phyloP scores from a whole-genome alignment of 2,888 invertebrate species.

The Amblyjoppa fuscipennis region DNA sequence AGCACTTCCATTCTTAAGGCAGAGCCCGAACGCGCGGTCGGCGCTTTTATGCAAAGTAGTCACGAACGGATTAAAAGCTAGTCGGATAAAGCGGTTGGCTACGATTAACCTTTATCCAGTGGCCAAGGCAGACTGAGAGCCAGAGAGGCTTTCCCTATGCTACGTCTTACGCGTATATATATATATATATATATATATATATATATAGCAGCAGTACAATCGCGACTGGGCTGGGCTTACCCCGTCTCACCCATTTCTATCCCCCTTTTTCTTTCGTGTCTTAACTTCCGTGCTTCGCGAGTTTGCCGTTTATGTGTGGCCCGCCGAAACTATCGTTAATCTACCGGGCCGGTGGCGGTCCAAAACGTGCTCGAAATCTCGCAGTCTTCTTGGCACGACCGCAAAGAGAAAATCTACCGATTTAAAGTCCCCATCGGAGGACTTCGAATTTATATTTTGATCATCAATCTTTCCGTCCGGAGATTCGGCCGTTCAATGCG shows the following conservation, averaged over 20 bases:
- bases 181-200: background rate
- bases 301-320: conserved; percentile 41
- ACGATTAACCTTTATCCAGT: conserved; percentile 75
- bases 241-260: background rate
- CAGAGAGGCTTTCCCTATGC: conserved; percentile 40
- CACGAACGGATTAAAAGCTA: conserved; percentile 80
- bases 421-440: background rate
- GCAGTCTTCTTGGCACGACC: background rate
- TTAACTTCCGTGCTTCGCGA: conserved; percentile 39
- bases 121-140: conserved; percentile 27
- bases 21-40: conserved; percentile 43
- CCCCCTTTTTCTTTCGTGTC: conserved; percentile 49
- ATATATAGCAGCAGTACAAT: conserved; percentile 9
- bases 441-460: conserved; percentile 48
- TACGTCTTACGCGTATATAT: conserved; percentile 13
- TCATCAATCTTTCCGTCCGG: conserved; percentile 55
- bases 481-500: conserved; percentile 37
- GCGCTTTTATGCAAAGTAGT: conserved; percentile 78
- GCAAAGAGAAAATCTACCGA: conserved; percentile 1
- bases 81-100: conserved; percentile 76
- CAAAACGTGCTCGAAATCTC: conserved; percentile 16
- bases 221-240: background rate
- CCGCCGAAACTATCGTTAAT: conserved; percentile 69
- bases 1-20: conserved; percentile 56
- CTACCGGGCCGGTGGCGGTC: conserved; percentile 30